Evolutionary conservation across 1,140 invertebrate species (phyloP), one percentile per base, ranked within the genome.

Genomic region (Lethocerus indicus): DNA sequence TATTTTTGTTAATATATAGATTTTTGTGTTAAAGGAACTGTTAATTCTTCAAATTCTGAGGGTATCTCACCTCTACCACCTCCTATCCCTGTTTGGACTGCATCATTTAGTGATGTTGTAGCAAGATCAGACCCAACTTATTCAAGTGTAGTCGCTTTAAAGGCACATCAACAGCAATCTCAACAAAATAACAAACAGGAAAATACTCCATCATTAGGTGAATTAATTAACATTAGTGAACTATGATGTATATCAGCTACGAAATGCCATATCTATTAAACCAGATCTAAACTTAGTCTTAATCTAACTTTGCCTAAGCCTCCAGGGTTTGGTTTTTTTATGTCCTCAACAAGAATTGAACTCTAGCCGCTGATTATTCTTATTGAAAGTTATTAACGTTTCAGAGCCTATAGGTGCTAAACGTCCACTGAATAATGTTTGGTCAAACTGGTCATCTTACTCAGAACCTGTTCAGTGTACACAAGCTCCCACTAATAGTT

Each of bases 61-160:
- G 21, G 14, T 26, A n/a, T 18, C 21, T 14, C 53, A 18, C 52
- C 56, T 36, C 50, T 51, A 18, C 62, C 56, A 43, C 65, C 60
- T 51, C 62, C 63, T 13, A 63, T 32, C 72, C 72, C 72, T 64
- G 66, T 39, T 67, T 74, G 56, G 71, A 70, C 53, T 54, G 69
- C 54, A 24, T 71, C 72, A 0, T 76, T 76, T 51, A 75, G 73
- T 47, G 71, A 74, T 42, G 72, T 75, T 2, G 73, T 76, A 3
- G 72, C 72, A 3, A 58, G 67, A 3, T 68, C 53, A 21, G 45
- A 52, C 14, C 18, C 28, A n/a, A 18, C 42, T 2, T 57, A 53
- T 40, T 55, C 51, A 1, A 55, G 41, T 37, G 50, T 52, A 20
- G 50, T 54, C 24, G 50, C 53, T 2, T 37, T 40, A 21, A 42